phyloP scores from a whole-genome alignment of 1,140 invertebrate genomes.

The Meteorus sp. region DNA sequence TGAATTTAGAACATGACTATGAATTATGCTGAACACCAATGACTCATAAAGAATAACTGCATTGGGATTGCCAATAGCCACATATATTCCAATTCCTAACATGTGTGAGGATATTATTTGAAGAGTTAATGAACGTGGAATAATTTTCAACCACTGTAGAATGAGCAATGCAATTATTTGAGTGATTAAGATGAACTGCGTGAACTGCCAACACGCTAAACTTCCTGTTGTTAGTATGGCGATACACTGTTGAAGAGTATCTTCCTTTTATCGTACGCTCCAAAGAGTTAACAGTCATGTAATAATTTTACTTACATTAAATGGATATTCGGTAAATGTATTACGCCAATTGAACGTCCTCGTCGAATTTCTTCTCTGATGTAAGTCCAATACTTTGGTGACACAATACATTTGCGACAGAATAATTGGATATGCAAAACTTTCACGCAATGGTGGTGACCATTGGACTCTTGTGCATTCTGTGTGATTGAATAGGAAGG shows the following conservation, averaged over 20 bases:
- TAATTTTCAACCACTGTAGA: slow-evolving; percentile 66
- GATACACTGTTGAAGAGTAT: slow-evolving; percentile 36
- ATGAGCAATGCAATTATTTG: slow-evolving; percentile 68
- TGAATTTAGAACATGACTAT: slow-evolving; percentile 24
- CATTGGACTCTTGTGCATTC: slow-evolving; percentile 81
- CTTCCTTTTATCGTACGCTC: too few relatives aligned
- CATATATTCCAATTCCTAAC: slow-evolving; percentile 59
- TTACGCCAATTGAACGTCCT: slow-evolving; percentile 23
- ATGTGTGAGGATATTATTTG: slow-evolving; percentile 62
- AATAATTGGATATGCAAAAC: slow-evolving; percentile 74
- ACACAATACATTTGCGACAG: slow-evolving; percentile 60
- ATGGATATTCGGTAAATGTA: slow-evolving; percentile 27
- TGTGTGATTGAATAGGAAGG: slow-evolving; percentile 79
- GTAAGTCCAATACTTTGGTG: slow-evolving; percentile 41
- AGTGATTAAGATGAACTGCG: slow-evolving; percentile 76
- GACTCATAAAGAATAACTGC: slow-evolving; percentile 69
- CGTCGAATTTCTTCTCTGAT: slow-evolving; percentile 10
- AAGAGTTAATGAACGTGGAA: slow-evolving; percentile 58
- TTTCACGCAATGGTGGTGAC: slow-evolving; percentile 82
- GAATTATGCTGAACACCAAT: slow-evolving; percentile 45
- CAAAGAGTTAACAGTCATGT: slow-evolving; percentile 6
- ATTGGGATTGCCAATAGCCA: slow-evolving; percentile 64
- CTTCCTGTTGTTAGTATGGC: slow-evolving; percentile 51
- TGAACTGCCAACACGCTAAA: slow-evolving; percentile 74
- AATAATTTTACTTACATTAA: slow-evolving; percentile 35